Evolutionary conservation across 2,113 vertebrate genomes (phyloP).

Genomic region (Nothoprocta pentlandii): DNA sequence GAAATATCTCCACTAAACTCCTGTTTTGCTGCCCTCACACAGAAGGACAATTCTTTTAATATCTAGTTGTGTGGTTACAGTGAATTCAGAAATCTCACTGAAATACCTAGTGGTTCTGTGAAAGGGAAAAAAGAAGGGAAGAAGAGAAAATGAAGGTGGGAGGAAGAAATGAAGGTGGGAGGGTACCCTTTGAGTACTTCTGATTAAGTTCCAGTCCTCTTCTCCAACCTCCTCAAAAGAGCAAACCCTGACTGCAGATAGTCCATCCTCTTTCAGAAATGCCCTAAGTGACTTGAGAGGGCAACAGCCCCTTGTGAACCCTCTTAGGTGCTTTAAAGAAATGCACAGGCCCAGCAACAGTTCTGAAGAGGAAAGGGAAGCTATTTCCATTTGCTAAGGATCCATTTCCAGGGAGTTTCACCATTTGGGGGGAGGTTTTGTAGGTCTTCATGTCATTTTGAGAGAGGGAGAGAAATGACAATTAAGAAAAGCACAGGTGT

Average conservation of each 20-base stretch:
- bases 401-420: not conserved
- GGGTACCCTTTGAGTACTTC: not conserved
- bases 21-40: constrained; percentile 18
- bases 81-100: not conserved
- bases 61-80: not conserved
- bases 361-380: too few relatives aligned
- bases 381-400: not conserved
- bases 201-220: not conserved
- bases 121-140: not conserved
- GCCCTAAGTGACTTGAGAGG: not conserved
- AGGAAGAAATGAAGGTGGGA: not conserved
- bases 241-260: not conserved
- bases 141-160: not conserved
- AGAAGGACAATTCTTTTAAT: constrained; percentile 7
- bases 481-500: not conserved
- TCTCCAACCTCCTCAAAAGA: not conserved
- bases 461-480: not conserved
- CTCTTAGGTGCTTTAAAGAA: not conserved
- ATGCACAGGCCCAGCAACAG: not conserved
- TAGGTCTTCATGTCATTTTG: not conserved
- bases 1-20: constrained; percentile 47
- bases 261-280: too few relatives aligned
- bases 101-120: not conserved
- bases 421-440: not conserved
- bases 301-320: not conserved